Conservation (phyloP, 1,140 invertebrate genomes). For the Trichonephila inaurata region DNA sequence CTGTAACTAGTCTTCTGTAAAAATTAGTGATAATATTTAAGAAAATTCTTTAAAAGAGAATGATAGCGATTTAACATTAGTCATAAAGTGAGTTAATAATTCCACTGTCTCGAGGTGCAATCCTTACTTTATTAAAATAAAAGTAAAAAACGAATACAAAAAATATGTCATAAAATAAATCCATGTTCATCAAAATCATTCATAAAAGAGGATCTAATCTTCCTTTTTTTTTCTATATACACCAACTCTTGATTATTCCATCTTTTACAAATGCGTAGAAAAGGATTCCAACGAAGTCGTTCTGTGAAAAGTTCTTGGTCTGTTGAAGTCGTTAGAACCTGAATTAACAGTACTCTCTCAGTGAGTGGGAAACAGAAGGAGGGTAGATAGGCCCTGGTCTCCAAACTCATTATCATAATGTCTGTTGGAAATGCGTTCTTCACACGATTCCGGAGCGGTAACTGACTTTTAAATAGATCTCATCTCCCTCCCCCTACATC, state of each 20-base stretch:
- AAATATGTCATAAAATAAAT: no score
- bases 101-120: no score
- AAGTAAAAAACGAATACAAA: no score
- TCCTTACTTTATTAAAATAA: no score
- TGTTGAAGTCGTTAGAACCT: not conserved
- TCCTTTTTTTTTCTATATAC: not conserved
- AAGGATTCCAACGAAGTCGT: not conserved
- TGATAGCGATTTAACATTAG: no score
- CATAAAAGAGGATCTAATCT: not conserved
- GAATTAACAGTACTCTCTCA: not conserved
- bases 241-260: not conserved
- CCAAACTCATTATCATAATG: not conserved
- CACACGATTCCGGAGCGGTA: not conserved
- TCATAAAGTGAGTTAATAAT: no score
- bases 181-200: no score
- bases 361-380: not conserved
- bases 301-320: not conserved
- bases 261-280: not conserved
- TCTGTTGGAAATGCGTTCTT: not conserved
- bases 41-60: no score
- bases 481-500: not conserved
- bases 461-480: constrained; percentile 1
- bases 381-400: not conserved
- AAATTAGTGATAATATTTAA: no score
- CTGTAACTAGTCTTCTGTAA: no score